Evolutionary conservation across 2,888 invertebrate species (phyloP).

Genomic region (Glomeris marginata): DNA sequence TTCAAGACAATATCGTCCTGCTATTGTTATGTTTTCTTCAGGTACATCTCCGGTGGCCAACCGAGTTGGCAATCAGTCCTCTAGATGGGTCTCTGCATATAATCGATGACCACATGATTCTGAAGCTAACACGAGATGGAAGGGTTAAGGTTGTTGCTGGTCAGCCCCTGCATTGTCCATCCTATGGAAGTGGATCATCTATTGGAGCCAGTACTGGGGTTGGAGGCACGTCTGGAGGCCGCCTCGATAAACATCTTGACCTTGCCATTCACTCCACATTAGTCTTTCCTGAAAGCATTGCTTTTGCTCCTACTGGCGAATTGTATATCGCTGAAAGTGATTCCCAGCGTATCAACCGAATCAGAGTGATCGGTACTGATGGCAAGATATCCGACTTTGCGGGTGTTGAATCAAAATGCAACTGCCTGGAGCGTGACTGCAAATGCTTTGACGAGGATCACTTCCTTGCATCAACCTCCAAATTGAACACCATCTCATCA

Average conservation of each 20-base stretch:
- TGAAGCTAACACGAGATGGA: constrained; percentile 79
- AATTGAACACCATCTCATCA: constrained; percentile 38
- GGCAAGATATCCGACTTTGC: constrained; percentile 84
- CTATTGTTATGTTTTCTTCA: constrained; percentile 24
- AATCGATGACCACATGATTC: constrained; percentile 83
- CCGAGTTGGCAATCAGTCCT: constrained; percentile 85
- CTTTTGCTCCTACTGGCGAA: constrained; percentile 81
- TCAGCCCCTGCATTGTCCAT: constrained; percentile 78
- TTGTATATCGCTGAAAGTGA: constrained; percentile 89
- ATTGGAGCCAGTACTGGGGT: constrained; percentile 13
- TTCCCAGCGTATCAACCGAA: constrained; percentile 48
- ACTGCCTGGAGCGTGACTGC: constrained; percentile 49
- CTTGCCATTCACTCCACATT: constrained; percentile 35
- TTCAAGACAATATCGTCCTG: too few species aligned
- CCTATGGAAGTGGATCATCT: constrained; percentile 23
- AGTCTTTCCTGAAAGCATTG: constrained; percentile 73
- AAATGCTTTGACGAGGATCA: constrained; percentile 87
- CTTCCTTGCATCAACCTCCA: constrained; percentile 34
- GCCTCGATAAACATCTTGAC: constrained; percentile 17
- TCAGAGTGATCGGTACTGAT: constrained; percentile 83
- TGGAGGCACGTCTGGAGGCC: constrained; percentile 17
- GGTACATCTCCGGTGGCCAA: constrained; percentile 93
- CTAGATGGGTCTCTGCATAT: constrained; percentile 88
- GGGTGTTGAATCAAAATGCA: constrained; percentile 54
- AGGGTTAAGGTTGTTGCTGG: constrained; percentile 72